phyloP scores from a whole-genome alignment of 23 tunicate species.

The Botrylloides violaceus region DNA sequence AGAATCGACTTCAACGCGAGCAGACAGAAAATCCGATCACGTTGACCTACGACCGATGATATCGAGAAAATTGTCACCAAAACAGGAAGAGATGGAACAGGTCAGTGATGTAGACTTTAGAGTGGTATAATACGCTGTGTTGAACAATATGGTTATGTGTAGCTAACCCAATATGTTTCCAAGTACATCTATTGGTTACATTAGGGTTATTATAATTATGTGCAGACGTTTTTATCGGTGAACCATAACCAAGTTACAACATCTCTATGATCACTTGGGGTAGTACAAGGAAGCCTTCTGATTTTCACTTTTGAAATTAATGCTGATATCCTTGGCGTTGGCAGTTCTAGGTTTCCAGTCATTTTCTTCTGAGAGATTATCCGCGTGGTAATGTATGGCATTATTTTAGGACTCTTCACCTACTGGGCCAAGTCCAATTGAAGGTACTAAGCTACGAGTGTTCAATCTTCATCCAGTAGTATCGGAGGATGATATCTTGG shows the following conservation, averaged over 20 bases:
- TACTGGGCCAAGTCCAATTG: slow-evolving; percentile 50
- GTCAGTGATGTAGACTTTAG: too few relatives aligned
- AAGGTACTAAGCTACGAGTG: slow-evolving; percentile 75
- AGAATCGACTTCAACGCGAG: too few relatives aligned
- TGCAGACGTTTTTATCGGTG: too few relatives aligned
- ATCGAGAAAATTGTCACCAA: not conserved
- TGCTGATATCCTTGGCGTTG: too few relatives aligned
- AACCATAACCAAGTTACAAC: too few relatives aligned
- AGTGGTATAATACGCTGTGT: too few relatives aligned
- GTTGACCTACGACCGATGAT: not conserved
- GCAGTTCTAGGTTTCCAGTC: not conserved
- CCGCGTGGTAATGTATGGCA: not conserved
- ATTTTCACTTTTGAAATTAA: not conserved
- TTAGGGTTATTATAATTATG: too few relatives aligned
- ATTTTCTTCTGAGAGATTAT: not conserved
- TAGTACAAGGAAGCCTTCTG: too few relatives aligned
- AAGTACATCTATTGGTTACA: too few relatives aligned
- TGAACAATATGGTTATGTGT: too few relatives aligned
- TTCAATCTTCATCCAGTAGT: slow-evolving; percentile 84
- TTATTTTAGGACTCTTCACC: slow-evolving; percentile 8
- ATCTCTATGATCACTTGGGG: too few relatives aligned
- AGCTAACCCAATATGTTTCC: too few relatives aligned
- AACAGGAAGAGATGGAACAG: not conserved
- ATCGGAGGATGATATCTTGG: slow-evolving; percentile 78
- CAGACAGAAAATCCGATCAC: not conserved